Evolutionary conservation across 2,113 vertebrate species (phyloP), one percentile per base, ranked within the genome.

Genomic region (Hippocampus guttulatus): DNA sequence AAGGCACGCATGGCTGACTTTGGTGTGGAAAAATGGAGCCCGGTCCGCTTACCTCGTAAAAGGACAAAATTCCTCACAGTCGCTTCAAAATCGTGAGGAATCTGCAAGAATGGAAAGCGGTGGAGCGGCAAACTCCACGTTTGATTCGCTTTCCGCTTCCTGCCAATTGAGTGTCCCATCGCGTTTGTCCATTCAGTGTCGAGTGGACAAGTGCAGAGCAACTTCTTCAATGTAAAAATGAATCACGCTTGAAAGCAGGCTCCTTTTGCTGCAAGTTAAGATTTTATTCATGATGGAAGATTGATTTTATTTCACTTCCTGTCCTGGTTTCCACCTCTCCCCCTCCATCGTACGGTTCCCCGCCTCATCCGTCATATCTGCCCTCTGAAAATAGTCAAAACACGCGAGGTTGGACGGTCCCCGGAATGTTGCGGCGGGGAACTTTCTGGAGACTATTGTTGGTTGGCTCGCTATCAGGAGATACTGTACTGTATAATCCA

Each of bases 311-410:
- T 64, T 65, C 49, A 54, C 27, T 52, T 67, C 49, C 47, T 65
- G 66, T 54, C 33, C 27, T 67, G 8, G 45, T 25, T 30, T 14
- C 18, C 20, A 18, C 27, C n/a, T 67, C n/a, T 67, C 21, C 38
- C 23, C 54, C n/a, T 52, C 25, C 30, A 38, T 15, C n/a, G 27
- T 68, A 47, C 21, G 66, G 66, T 68, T 68, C 40, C 40, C 66
- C 33, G 51, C 66, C 12, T n/a, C 55, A 55, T 55, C 66, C 49
- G 25, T 68, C 27, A 33, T 54, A 54, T 68, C 66, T 54, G 33
- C 49, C 20, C 2, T 68, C 66, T 68, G 40, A 23, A 68, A 68
- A 55, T 38, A 64, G 38, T 20, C 12, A 67, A 69, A 11, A 7
- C 67, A 47, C 27, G 43, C 40, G 23, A 65, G 64, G 64, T 23